Percentiles rank a stretch among this genome's conserved stretches.
Conservation (phyloP, 1,140 invertebrate genomes). For the Anastatus disparis region DNA sequence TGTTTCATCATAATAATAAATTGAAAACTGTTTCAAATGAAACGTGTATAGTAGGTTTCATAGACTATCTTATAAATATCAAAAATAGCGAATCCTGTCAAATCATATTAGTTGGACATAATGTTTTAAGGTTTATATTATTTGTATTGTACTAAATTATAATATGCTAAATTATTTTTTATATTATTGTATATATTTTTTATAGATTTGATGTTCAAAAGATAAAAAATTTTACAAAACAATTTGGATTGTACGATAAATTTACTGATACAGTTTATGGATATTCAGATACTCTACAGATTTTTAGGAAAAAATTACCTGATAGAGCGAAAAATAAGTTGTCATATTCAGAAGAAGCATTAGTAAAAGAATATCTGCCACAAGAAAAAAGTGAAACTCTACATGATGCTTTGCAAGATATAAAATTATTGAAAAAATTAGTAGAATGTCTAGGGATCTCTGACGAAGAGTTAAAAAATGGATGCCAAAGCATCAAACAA, state of each 20-base stretch:
- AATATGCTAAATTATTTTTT: too few species aligned
- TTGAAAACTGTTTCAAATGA: background rate
- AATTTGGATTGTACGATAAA: background rate
- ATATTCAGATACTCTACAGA: background rate
- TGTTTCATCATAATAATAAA: background rate
- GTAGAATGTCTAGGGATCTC: background rate
- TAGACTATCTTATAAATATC: background rate
- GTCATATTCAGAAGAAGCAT: background rate
- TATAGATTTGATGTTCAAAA: background rate
- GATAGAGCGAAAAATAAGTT: background rate
- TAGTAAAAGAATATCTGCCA: background rate
- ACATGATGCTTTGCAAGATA: slow-evolving; percentile 1
- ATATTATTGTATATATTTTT: too few species aligned
- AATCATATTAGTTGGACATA: too few species aligned
- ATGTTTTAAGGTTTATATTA: too few species aligned
- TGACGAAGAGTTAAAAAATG: too few species aligned
- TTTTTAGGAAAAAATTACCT: slow-evolving; percentile 11
- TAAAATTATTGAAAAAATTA: background rate
- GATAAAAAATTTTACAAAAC: background rate
- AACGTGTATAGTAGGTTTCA: background rate
- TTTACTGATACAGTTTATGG: background rate
- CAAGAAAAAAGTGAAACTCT: background rate
- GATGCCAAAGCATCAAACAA: too few species aligned
- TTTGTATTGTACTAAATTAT: too few species aligned
- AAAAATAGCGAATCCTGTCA: too few species aligned